Evolutionary conservation across 1,140 invertebrate genomes (phyloP), one percentile per base, ranked within the genome.

Genomic region (Chelonus insularis): DNA sequence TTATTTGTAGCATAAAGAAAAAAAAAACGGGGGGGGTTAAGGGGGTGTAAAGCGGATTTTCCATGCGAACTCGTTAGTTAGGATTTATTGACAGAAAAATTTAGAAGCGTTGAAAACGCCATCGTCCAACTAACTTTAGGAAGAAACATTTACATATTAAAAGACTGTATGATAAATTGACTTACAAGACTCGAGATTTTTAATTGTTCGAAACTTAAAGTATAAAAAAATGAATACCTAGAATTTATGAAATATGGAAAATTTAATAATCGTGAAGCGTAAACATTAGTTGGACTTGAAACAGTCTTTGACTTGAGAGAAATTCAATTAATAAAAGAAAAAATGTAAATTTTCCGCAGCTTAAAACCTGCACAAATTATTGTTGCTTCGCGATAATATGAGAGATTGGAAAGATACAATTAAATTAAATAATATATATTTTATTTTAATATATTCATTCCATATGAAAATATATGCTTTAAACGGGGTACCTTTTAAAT

Each of bases 381-480:
- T n/a, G 47, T 23, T 50, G 18, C 55, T 61, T 61, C 39, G 50
- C 37, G 29, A 61, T 61, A 34, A 52, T n/a, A n/a, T n/a, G n/a
- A n/a, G 20, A 21, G n/a, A 29, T 51, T 52, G 48, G 48, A 52
- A 52, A 7, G 36, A 18, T 14, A 36, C 20, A 18, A 54, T 34
- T 36, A 25, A 52, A 54, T 52, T 16, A 55, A 41, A 50, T 36
- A 37, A 69, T 48, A 73, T 72, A 75, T 77, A 78, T 76, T 79
- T 78, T 79, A 79, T 70, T 69, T 74, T 79, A 78, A 77, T 79
- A 78, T 77, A 80, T 79, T 78, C 78, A 78, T 80, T 80, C 76
- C 76, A 79, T 70, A 72, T 71, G 63, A 54, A 64, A 64, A 71
- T 12, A 39, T 67, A 78, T 77, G 76, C 76, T 79, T 79, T 77